Base-by-base conservation (phyloP, 2,888 invertebrate species). In the Drosophila barbarae region DNA sequence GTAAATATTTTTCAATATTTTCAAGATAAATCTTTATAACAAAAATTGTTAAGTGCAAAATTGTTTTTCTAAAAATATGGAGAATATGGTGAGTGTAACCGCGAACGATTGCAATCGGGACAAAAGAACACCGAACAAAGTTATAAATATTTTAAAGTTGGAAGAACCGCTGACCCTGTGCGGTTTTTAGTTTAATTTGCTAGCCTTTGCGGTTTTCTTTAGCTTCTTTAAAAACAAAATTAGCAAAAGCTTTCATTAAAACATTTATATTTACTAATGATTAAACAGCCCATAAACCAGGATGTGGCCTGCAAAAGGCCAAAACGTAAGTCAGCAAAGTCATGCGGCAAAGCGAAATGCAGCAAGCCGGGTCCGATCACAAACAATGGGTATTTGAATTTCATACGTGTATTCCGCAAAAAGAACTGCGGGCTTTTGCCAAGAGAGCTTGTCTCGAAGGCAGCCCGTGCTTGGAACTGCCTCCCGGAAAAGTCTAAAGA, bases 321-420 rank as follows among this genome's bases (percentile, higher is more conserved):
- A 0, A 49, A 4, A 4, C 0, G 4, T 7, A 35, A 23, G n/a
- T 0, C 49, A 9, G 7, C 21, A 21, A 21, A 21, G 21, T 21
- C 21, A 0, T n/a, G 49, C 23, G 4, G 4, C 6, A 49, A 15
- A 23, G 1, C 2, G 5, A 54, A 50, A 8, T 55, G 55, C 55
- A 21, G 28, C 28, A 55, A 28, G 28, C 55, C 35, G 1, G 55
- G 55, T 6, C 55, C 55, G 0, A 1, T 41, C 0, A 41, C 41
- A 6, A 41, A 41, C 4, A 41, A 41, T 13, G 41, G 41, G 0
- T 41, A 41, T 23, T 41, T 41, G 5, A 23, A 41, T n/a, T 41
- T 8, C 4, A 2, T 41, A 5, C 23, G 41, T 4, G 4, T 2
- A 4, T 41, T 23, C 12, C 41, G 41, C 4, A 23, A 8, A 4